phyloP scores from a whole-genome alignment of 2,888 invertebrate species.

The Caenorhabditis parvicauda region DNA sequence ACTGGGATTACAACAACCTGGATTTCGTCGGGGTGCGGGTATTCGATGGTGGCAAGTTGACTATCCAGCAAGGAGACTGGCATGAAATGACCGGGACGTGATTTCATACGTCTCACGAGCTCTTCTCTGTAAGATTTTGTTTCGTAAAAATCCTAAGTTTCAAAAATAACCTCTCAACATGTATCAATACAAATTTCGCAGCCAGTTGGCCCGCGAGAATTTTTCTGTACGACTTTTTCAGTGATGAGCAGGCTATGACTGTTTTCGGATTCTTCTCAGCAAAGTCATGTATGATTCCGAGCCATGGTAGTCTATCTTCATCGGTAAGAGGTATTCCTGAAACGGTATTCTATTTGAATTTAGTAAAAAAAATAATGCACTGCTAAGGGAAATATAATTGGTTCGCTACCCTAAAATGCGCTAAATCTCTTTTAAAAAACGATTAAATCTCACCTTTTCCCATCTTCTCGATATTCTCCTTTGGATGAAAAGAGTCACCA shows the following conservation, averaged over 20 bases:
- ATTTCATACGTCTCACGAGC: neutral
- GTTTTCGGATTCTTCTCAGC: neutral
- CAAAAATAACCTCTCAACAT: neutral
- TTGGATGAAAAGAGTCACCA: neutral
- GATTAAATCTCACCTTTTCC: neutral
- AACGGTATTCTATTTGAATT: no score
- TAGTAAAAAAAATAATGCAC: no score
- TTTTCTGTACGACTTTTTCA: neutral
- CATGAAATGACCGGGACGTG: neutral
- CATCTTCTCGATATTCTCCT: neutral
- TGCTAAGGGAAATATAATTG: no score
- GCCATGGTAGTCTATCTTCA: neutral
- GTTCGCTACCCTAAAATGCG: neutral
- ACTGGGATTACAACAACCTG: neutral
- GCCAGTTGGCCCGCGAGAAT: neutral
- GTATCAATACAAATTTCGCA: neutral
- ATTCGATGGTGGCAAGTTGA: neutral
- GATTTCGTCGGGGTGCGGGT: neutral
- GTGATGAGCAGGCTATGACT: neutral
- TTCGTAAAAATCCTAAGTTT: neutral
- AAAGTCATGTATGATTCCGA: neutral
- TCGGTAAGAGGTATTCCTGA: neutral
- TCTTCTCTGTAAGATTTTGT: neutral
- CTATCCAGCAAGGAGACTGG: neutral
- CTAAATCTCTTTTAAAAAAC: neutral